These are phyloP conservation scores for Enteromius paludinosus DNA, from an alignment of 2,797 vertebrate genomes.

Conservation along the genomic window DNA sequence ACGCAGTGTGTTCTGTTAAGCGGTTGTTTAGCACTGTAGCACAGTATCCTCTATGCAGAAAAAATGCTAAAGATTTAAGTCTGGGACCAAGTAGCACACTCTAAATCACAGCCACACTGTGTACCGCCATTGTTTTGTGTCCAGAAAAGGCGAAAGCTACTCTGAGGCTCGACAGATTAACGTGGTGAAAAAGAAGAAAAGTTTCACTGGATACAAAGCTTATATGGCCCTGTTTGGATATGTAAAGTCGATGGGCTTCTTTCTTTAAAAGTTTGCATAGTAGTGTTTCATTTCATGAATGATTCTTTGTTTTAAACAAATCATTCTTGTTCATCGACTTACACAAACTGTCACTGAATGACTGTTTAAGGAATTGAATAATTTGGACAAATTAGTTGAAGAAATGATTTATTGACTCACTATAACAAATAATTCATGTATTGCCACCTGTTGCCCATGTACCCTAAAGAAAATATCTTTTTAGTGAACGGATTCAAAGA, in stretches of 20 bases:
- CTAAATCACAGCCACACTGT: slow-evolving; percentile 47
- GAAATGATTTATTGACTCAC: no score
- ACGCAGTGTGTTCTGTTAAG: slow-evolving; percentile 45
- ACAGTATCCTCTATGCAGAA: slow-evolving; percentile 45
- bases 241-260: not conserved
- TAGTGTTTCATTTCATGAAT: not conserved
- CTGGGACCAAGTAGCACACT: slow-evolving; percentile 43
- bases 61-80: slow-evolving; percentile 41
- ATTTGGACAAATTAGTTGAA: no score
- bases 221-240: slow-evolving; percentile 2
- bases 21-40: slow-evolving; percentile 51
- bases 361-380: no score
- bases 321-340: not conserved
- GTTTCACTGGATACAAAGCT: slow-evolving; percentile 9
- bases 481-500: not conserved
- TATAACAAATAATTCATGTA: no score
- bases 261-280: not conserved
- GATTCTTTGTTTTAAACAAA: not conserved
- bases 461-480: not conserved
- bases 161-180: slow-evolving; percentile 41
- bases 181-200: slow-evolving; percentile 25
- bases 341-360: not conserved
- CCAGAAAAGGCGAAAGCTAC: slow-evolving; percentile 40
- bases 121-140: slow-evolving; percentile 51
- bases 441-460: no score